Percentiles rank a stretch among this genome's conserved stretches.
phyloP scores from a whole-genome alignment of 2,888 invertebrate genomes.

The Scaptomyza reducta region DNA sequence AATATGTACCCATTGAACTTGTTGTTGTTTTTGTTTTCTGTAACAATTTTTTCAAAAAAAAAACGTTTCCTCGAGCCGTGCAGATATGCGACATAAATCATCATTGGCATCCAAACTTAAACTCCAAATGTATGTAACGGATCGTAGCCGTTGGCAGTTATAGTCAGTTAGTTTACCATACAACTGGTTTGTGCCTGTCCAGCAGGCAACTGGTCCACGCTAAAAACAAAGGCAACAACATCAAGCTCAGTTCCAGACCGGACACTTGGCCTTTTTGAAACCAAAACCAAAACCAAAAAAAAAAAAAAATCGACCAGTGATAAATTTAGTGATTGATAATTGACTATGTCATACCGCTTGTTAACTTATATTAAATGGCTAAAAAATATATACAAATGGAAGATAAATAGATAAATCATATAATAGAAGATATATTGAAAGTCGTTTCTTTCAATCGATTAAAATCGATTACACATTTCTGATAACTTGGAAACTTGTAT shows the following conservation, averaged over 20 bases:
- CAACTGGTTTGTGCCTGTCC: conserved; percentile 39
- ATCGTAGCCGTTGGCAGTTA: conserved; percentile 25
- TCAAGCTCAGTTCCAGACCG: background rate
- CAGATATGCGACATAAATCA: conserved; percentile 41
- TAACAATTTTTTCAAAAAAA: conserved; percentile 10
- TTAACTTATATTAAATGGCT: too few relatives aligned
- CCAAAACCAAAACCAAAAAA: too few relatives aligned
- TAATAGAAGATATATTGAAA: too few relatives aligned
- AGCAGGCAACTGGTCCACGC: conserved; percentile 30
- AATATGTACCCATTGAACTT: conserved; percentile 20
- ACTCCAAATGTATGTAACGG: conserved; percentile 28
- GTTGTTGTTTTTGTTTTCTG: conserved; percentile 20
- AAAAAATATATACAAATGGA: background rate
- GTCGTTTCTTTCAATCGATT: too few relatives aligned
- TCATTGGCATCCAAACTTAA: conserved; percentile 16
- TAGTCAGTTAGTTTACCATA: conserved; percentile 23
- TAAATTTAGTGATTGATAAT: background rate
- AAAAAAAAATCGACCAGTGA: background rate
- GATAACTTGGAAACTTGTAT: too few relatives aligned
- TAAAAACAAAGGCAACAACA: background rate
- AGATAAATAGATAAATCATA: too few relatives aligned
- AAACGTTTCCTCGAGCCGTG: conserved; percentile 42
- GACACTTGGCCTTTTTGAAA: conserved; percentile 42
- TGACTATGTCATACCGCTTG: conserved; percentile 8
- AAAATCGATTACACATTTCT: too few relatives aligned